Base-by-base conservation (phyloP, 2,113 vertebrate genomes). In the Diglossa brunneiventris region DNA sequence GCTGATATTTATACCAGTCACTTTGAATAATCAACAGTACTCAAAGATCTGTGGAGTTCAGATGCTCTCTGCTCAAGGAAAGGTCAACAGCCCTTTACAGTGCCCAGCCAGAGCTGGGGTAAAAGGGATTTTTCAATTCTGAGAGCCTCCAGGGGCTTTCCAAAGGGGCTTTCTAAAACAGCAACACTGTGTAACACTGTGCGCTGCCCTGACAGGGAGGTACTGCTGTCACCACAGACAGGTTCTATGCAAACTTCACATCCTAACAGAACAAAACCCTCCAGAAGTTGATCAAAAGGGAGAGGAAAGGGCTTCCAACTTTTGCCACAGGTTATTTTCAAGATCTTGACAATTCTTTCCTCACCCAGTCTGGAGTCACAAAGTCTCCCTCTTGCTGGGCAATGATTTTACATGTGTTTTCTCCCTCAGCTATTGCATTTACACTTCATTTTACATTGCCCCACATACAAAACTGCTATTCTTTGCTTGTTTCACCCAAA, bases 11-110 rank as follows among this genome's bases (percentile, higher is more conserved):
- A 70, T 66, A 61, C 63, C 47, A 69, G 72, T 89, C 80, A 56
- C 79, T 85, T 39, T 44, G 67, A 93, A 92, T 49, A 91, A 86
- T 19, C 75, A 79, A 42, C 55, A 81, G 41, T 22, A n/a, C 64
- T 53, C 63, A 59, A 8, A 67, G 69, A 44, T 63, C 31, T 53
- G 22, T 22, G 20, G 50, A 77, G 27, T 49, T 76, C 39, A 67
- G 59, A 58, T 69, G 41, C 30, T 78, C 49, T 64, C 73, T 89
- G 87, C 76, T 75, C 58, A 37, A 19, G 35, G 26, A 93, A 93
- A 90, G 64, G 73, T 74, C 92, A 93, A 18, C 24, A 73, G 64
- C 14, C 47, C 68, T 83, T 67, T 26, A 33, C 6, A 74, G 52
- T 3, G 31, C 14, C 22, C 75, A 59, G 35, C 33, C 72, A 62